Evolutionary conservation across 2,113 vertebrate genomes (phyloP), one percentile per base, ranked within the genome.

Genomic region (Corvus hawaiiensis): DNA sequence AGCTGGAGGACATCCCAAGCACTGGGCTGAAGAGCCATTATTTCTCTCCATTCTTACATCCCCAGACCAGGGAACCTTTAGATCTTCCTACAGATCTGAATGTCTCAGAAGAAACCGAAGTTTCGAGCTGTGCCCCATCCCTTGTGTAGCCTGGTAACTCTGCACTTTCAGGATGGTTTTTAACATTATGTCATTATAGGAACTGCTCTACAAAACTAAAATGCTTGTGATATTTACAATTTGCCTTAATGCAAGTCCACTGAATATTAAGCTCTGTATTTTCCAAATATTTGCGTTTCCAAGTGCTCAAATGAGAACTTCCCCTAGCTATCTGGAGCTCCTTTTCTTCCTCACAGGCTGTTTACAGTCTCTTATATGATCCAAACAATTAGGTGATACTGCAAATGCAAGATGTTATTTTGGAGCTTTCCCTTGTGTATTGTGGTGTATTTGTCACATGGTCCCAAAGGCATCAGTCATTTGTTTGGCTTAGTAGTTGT

Each of bases 261-360:
- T 94, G 68, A 90, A 96, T 28, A n/a, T 77, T 94, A 97, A 96
- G 69, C 77, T 96, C 90, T 69, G 35, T 96, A 83, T 97, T 97
- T 97, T 97, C 71, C 43, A 95, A 96, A 94, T 94, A 86, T 97
- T 96, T 95, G 92, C 93, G 92, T 96, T 96, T 97, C 95, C 63
- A 41, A 95, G 88, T 75, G 81, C 80, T 91, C 89, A 96, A 97
- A 93, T 88, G 78, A 96, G 86, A 93, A 93, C 68, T 96, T 87
- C 90, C 80, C n/a, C 78, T 59, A 94, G 52, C 73, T 95, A 96
- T 97, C 84, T 87, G 16, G 54, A 93, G 54, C 33, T 69, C 69
- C 89, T 97, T 87, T 86, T 77, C 49, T 74, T 93, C 41, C 75
- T 94, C 82, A 55, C 75, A 77, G 93, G 54, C 67, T 94, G 52